Base-by-base conservation (phyloP, 1,140 invertebrate species). In the Brachionus angularis region DNA sequence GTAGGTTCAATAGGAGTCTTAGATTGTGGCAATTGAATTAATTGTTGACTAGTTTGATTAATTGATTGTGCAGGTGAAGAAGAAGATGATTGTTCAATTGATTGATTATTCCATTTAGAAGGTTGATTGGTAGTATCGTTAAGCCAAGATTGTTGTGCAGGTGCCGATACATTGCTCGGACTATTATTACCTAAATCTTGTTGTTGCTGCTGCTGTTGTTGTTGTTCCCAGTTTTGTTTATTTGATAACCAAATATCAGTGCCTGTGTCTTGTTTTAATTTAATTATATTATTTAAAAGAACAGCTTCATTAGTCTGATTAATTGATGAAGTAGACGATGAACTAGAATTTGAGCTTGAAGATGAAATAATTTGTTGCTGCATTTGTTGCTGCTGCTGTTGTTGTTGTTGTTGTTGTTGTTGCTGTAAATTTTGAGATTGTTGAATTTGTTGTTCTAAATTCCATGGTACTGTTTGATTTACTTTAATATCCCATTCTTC, bases 401-500 rank as follows among this genome's bases (percentile, higher is more conserved):
- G 10, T 52, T 52, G 14, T 31, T 52, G 16, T 52, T 52, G 16
- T 52, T 52, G 23, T 52, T n/a, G 16, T 52, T 5, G 14, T 27
- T 27, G 49, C 8, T 52, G 18, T n/a, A n/a, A n/a, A n/a, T n/a
- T 7, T 21, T 27, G 42, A 33, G n/a, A n/a, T n/a, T 21, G 18
- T 34, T 34, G 62, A 36, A 23, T 67, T 14, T 16, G 29, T 4
- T 39, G 1, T 5, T 46, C 62, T 5, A 67, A 25, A 34, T 47
- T 46, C 62, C 62, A 67, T 21, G 62, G 62, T 31, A 67, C 62
- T 31, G 42, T 67, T 27, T 67, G 62, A 44, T 67, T 67, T 27
- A 67, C 62, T 29, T 67, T 67, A 12, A 67, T 67, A 27, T 67
- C 62, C 62, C 62, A 67, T 36, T 67, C 62, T 25, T 58, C 53